phyloP scores from a whole-genome alignment of 2,113 vertebrate genomes.

The Axis porcinus region DNA sequence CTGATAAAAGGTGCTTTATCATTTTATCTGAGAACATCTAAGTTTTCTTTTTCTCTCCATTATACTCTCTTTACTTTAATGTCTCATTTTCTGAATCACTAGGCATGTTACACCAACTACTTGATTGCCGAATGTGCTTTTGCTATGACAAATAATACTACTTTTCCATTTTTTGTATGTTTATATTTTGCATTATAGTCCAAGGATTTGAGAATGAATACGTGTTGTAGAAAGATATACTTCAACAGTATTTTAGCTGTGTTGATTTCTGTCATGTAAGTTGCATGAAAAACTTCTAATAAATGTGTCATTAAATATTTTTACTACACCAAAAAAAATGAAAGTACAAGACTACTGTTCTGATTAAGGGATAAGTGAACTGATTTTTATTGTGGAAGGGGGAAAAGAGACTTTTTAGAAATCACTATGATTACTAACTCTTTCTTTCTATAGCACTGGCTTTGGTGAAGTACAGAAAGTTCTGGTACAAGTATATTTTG shows the following conservation, averaged over 20 bases:
- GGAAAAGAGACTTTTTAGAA: neutral
- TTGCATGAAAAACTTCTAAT: neutral
- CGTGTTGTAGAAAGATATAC: neutral
- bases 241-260: neutral
- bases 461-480: neutral
- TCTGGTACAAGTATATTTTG: neutral
- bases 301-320: slow-evolving; percentile 25
- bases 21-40: slow-evolving; percentile 10
- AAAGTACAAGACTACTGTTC: neutral
- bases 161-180: neutral
- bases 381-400: neutral
- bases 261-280: neutral
- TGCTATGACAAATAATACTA: neutral
- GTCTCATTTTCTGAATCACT: slow-evolving; percentile 11
- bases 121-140: slow-evolving; percentile 14
- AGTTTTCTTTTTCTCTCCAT: neutral
- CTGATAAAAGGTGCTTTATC: neutral
- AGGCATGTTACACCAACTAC: neutral
- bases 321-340: neutral
- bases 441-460: neutral
- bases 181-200: slow-evolving; percentile 4
- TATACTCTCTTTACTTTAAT: neutral
- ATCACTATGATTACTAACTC: neutral
- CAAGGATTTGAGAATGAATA: neutral
- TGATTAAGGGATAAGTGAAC: slow-evolving; percentile 3